Conservation (phyloP, 2,797 vertebrate genomes). For the Pipistrellus nathusii region DNA sequence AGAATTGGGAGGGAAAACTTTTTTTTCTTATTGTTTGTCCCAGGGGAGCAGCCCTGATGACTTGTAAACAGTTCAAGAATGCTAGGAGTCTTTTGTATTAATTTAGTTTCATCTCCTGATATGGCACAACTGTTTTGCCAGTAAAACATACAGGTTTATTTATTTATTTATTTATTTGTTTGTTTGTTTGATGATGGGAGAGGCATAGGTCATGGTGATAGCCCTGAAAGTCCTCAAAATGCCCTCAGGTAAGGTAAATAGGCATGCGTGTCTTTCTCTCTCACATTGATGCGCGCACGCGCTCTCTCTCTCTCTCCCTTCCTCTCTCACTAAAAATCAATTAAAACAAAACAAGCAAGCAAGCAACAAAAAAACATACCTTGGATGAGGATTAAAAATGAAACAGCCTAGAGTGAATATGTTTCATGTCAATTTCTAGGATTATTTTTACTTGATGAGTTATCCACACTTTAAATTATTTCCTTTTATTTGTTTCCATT, state of each 20-base stretch:
- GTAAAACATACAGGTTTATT: conserved; percentile 3
- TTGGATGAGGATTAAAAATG: neutral
- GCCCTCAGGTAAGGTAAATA: neutral
- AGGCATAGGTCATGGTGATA: neutral
- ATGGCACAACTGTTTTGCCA: neutral
- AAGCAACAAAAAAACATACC: neutral
- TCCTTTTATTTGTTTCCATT: conserved; percentile 39
- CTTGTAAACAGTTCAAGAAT: conserved; percentile 38
- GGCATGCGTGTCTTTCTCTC: neutral
- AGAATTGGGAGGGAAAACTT: neutral
- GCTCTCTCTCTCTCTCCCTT: neutral
- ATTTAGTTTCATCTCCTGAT: conserved; percentile 43
- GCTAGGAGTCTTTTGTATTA: neutral
- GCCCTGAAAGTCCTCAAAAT: neutral
- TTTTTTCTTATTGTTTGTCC: neutral
- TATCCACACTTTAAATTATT: conserved; percentile 44
- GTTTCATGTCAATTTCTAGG: neutral
- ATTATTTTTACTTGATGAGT: neutral
- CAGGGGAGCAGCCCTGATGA: neutral
- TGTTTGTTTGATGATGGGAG: neutral
- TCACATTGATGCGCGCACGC: neutral
- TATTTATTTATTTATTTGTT: neutral
- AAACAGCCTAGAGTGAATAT: neutral
- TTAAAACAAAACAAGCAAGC: neutral
- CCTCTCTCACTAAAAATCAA: neutral